Percentiles rank a stretch among this genome's conserved stretches.
Evolutionary conservation across 2,888 invertebrate species (phyloP).

Genomic region (Mesorhabditis sp.): DNA sequence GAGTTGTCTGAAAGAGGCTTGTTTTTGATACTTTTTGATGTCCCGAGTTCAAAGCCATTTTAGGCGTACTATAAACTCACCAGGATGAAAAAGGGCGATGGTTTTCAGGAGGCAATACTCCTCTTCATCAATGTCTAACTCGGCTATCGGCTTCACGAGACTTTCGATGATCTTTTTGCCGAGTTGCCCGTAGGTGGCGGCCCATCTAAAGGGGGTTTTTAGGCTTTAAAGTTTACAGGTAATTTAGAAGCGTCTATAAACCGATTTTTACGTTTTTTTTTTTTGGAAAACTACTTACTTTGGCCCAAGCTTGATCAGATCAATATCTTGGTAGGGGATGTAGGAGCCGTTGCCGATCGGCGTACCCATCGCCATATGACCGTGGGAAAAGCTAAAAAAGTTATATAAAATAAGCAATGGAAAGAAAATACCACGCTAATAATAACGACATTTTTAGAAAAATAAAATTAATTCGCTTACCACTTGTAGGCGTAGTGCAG

Average conservation of each 20-base stretch:
- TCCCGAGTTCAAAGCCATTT: not conserved
- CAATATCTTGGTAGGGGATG: slow-evolving; percentile 39
- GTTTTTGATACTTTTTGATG: not conserved
- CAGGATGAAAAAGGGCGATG: slow-evolving; percentile 40
- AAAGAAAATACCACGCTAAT: no score
- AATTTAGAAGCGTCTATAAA: not conserved
- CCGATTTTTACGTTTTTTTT: not conserved
- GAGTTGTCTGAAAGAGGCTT: slow-evolving; percentile 28
- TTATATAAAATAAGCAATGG: not conserved
- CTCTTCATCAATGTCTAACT: slow-evolving; percentile 37
- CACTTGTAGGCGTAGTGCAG: slow-evolving; percentile 40
- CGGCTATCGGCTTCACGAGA: slow-evolving; percentile 38
- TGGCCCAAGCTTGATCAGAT: slow-evolving; percentile 25
- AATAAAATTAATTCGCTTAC: slow-evolving; percentile 9
- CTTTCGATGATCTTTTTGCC: slow-evolving; percentile 36
- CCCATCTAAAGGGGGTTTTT: slow-evolving; percentile 28
- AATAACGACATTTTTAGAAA: not conserved
- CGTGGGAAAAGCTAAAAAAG: not conserved
- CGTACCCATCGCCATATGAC: slow-evolving; percentile 26
- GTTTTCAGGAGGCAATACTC: slow-evolving; percentile 44
- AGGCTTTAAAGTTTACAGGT: not conserved
- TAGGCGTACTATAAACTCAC: slow-evolving; percentile 9
- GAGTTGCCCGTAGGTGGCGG: slow-evolving; percentile 37
- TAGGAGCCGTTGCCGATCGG: slow-evolving; percentile 42
- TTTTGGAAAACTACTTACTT: slow-evolving; percentile 14